Percentiles rank a stretch among this genome's conserved stretches.
These are phyloP conservation scores for Odontocolon sp. DNA, from an alignment of 2,888 invertebrate species.

Conservation along the genomic window DNA sequence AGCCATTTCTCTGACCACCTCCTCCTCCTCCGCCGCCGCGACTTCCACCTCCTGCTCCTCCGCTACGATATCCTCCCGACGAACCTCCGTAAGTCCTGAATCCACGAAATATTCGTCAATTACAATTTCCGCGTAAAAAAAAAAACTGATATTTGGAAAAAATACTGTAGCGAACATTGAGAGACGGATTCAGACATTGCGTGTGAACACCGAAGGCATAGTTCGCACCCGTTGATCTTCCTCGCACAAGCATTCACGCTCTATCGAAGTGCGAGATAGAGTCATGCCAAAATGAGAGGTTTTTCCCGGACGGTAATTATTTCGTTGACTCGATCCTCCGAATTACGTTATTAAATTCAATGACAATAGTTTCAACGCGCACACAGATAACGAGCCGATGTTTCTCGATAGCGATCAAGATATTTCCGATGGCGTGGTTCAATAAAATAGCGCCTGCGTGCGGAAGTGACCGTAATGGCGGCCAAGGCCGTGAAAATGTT, in stretches of 20 bases:
- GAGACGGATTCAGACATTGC: slow-evolving; percentile 89
- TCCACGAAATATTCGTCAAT: too few species aligned
- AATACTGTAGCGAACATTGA: slow-evolving; percentile 85
- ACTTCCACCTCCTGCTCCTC: slow-evolving; percentile 64
- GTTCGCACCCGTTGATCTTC: slow-evolving; percentile 85
- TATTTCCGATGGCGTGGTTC: slow-evolving; percentile 51
- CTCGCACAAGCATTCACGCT: slow-evolving; percentile 90
- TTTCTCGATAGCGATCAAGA: slow-evolving; percentile 1
- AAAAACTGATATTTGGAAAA: neutral
- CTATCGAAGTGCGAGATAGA: slow-evolving; percentile 84
- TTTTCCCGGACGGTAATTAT: too few species aligned
- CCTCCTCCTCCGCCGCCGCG: slow-evolving; percentile 80
- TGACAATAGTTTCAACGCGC: neutral
- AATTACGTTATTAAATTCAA: neutral
- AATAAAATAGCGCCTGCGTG: slow-evolving; percentile 66
- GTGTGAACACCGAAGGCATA: slow-evolving; percentile 92
- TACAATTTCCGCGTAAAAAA: too few species aligned
- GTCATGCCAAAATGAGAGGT: slow-evolving; percentile 91
- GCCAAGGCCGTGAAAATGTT: slow-evolving; percentile 47
- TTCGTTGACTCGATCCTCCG: too few species aligned
- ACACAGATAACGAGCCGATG: neutral
- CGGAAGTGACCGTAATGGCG: slow-evolving; percentile 63
- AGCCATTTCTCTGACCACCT: slow-evolving; percentile 70
- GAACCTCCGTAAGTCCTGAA: slow-evolving; percentile 75
- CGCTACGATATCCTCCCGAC: slow-evolving; percentile 68